Conservation (phyloP, 2,113 vertebrate species). For the Syngnathus floridae region DNA sequence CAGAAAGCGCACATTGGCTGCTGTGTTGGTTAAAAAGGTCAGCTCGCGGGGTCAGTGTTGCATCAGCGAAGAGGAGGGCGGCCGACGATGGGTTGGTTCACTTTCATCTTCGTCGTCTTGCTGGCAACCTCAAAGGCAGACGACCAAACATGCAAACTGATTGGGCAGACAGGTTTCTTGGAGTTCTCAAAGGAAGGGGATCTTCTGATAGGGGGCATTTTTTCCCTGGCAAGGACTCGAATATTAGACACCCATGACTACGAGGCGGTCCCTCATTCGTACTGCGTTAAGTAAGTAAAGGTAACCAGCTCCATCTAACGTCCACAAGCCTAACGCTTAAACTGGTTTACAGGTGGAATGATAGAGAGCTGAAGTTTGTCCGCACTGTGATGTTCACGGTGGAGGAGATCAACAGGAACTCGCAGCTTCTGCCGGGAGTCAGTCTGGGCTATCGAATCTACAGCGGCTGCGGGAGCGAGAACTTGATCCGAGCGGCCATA, state of each 20-base stretch:
- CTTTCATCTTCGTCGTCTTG: constrained; percentile 33
- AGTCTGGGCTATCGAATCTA: constrained; percentile 56
- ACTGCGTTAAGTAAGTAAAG: constrained; percentile 41
- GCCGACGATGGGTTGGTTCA: constrained; percentile 39
- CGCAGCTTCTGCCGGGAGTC: constrained; percentile 45
- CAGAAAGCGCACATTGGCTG: constrained; percentile 19
- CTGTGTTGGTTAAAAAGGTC: constrained; percentile 17
- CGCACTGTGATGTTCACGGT: constrained; percentile 55
- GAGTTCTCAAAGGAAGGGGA: constrained; percentile 58
- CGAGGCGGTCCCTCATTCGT: constrained; percentile 19
- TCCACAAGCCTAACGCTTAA: neutral
- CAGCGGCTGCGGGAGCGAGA: constrained; percentile 47
- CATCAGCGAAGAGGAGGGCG: constrained; percentile 20
- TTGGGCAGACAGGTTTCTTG: constrained; percentile 44
- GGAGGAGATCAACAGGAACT: constrained; percentile 56
- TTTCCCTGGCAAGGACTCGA: constrained; percentile 39
- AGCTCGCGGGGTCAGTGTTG: neutral
- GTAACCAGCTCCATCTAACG: neutral
- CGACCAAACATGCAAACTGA: constrained; percentile 49
- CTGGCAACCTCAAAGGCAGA: constrained; percentile 32
- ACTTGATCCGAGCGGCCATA: constrained; percentile 47
- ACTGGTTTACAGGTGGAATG: constrained; percentile 38
- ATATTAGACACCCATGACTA: constrained; percentile 22
- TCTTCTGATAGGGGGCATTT: constrained; percentile 54
- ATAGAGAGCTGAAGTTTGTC: constrained; percentile 59